phyloP scores from a whole-genome alignment of 2,113 vertebrate species.

The Austrofundulus limnaeus region DNA sequence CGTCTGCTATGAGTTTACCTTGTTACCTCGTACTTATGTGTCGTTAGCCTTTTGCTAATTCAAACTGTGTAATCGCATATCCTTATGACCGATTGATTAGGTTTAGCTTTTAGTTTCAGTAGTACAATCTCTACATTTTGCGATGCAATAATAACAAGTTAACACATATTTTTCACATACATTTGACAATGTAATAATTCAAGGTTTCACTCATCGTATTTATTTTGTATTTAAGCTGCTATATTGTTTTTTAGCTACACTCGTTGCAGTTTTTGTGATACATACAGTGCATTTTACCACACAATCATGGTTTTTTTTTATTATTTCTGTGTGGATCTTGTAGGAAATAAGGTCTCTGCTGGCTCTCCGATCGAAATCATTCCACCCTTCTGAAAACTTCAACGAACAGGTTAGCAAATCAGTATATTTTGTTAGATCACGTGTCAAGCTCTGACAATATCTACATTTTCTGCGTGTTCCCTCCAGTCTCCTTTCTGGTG shows the following conservation, averaged over 20 bases:
- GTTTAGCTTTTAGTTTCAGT: neutral
- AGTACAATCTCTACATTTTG: neutral
- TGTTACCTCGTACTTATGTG: too few relatives aligned
- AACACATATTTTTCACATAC: neutral
- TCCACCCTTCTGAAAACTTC: constrained; percentile 79
- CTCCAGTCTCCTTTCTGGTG: constrained; percentile 94
- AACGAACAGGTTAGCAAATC: constrained; percentile 80
- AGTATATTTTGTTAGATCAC: neutral
- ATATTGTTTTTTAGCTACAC: neutral
- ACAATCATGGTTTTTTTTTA: too few relatives aligned
- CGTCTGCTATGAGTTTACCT: neutral
- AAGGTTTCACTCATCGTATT: too few relatives aligned
- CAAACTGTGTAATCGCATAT: neutral
- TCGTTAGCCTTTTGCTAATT: too few relatives aligned
- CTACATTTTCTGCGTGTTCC: neutral
- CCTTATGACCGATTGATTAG: neutral
- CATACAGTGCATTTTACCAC: neutral
- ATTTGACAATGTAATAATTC: too few relatives aligned
- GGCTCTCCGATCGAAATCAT: constrained; percentile 84
- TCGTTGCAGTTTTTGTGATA: neutral
- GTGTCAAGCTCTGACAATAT: neutral
- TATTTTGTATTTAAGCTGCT: too few relatives aligned
- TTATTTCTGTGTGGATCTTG: constrained; percentile 5
- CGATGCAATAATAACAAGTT: neutral
- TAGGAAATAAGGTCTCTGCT: constrained; percentile 92